phyloP scores from a whole-genome alignment of 2,888 invertebrate genomes.

The Syrphus vitripennis region DNA sequence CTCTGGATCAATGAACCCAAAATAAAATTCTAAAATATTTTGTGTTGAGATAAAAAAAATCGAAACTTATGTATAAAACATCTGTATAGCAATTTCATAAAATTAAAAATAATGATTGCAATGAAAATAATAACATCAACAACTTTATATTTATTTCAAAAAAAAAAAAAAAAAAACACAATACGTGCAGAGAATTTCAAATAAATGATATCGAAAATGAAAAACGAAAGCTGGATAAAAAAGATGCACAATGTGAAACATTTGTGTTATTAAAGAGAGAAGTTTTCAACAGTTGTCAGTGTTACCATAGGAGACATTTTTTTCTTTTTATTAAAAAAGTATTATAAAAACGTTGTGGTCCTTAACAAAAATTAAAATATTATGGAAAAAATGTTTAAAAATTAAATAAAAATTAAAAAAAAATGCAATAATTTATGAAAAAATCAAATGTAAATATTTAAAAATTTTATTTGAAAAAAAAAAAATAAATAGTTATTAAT shows the following conservation, averaged over 20 bases:
- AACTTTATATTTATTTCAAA: not conserved
- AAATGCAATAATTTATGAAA: no score
- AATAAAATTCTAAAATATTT: not conserved
- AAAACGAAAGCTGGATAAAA: not conserved
- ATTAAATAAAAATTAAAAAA: no score
- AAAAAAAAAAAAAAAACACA: no score
- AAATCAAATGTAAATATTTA: no score
- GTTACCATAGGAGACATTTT: not conserved
- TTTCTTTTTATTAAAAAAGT: no score
- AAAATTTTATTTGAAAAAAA: no score
- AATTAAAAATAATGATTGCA: conserved; percentile 29
- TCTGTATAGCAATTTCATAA: not conserved
- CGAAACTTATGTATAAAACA: not conserved
- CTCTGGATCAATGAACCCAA: conserved; percentile 6
- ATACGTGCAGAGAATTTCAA: conserved; percentile 17
- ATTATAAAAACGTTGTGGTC: no score
- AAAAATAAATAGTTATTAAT: no score
- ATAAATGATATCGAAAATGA: not conserved
- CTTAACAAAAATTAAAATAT: no score
- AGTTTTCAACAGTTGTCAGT: not conserved
- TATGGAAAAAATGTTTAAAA: no score
- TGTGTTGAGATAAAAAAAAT: not conserved
- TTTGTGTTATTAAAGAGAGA: not conserved
- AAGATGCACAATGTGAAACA: not conserved
- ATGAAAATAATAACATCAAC: conserved; percentile 29